Conservation (phyloP, 2,113 vertebrate genomes). For the Pedionomus torquatus region DNA sequence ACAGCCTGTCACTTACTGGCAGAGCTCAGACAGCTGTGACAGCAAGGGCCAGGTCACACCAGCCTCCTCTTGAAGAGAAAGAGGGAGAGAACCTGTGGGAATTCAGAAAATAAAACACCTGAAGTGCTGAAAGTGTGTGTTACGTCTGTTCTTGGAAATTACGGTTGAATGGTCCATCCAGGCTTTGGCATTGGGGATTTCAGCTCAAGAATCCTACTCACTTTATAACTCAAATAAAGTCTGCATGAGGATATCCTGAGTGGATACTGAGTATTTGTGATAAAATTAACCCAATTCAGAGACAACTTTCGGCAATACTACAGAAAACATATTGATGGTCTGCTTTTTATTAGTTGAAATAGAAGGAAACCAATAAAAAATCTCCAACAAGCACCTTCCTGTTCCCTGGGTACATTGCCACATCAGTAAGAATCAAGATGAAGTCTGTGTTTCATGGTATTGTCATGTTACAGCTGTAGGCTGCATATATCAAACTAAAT, state of each 20-base stretch:
- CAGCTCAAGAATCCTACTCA: background rate
- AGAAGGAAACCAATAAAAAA: background rate
- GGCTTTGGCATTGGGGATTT: background rate
- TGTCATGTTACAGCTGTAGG: background rate
- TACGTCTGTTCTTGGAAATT: background rate
- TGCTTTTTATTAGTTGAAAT: background rate
- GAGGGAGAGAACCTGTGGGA: background rate
- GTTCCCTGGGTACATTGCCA: background rate
- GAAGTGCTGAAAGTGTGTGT: background rate
- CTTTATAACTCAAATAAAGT: background rate
- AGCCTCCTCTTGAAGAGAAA: background rate
- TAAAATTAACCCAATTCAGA: background rate
- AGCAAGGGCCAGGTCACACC: background rate
- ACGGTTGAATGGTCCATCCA: background rate
- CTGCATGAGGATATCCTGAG: background rate
- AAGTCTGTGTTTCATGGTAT: background rate
- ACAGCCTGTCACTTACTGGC: conserved; percentile 40
- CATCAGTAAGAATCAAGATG: background rate
- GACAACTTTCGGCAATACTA: background rate
- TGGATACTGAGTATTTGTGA: background rate
- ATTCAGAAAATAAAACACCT: conserved; percentile 27
- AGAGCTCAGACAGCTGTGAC: conserved; percentile 34
- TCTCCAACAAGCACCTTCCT: background rate
- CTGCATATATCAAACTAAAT: background rate
- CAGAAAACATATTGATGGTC: background rate